Conservation (phyloP, 2,888 invertebrate species). For the Drosophila emarginata region DNA sequence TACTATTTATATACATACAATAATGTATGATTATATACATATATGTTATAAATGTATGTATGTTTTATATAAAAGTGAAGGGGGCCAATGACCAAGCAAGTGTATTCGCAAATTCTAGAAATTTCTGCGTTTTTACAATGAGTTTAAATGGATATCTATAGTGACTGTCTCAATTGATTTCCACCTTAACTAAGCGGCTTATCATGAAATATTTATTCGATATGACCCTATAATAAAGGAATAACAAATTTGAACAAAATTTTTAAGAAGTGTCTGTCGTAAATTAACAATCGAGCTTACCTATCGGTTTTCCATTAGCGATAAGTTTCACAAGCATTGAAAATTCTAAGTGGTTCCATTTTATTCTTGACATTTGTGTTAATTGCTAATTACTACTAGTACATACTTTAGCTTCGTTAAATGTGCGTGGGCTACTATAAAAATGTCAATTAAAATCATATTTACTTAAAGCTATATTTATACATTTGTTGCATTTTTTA, state of each 20-base stretch:
- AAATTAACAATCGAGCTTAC: background rate
- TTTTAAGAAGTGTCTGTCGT: constrained; percentile 15
- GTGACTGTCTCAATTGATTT: background rate
- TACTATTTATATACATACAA: background rate
- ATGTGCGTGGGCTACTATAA: constrained; percentile 41
- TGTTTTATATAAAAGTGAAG: background rate
- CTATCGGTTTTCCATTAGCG: constrained; percentile 14
- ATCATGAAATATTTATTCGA: background rate
- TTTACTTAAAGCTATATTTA: constrained; percentile 37
- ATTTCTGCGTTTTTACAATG: background rate
- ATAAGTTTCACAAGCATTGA: background rate
- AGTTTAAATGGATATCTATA: background rate
- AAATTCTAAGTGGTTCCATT: background rate
- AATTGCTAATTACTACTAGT: constrained; percentile 16
- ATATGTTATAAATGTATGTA: background rate
- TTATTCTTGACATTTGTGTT: constrained; percentile 14
- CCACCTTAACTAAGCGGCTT: background rate
- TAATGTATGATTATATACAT: no score
- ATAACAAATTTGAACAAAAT: background rate
- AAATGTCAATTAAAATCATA: constrained; percentile 70
- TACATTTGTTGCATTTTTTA: constrained; percentile 13
- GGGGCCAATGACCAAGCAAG: background rate
- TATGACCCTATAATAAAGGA: background rate
- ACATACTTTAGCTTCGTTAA: background rate
- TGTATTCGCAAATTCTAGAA: background rate